phyloP scores from a whole-genome alignment of 2,888 invertebrate genomes.

The Eupelmus urozonus region DNA sequence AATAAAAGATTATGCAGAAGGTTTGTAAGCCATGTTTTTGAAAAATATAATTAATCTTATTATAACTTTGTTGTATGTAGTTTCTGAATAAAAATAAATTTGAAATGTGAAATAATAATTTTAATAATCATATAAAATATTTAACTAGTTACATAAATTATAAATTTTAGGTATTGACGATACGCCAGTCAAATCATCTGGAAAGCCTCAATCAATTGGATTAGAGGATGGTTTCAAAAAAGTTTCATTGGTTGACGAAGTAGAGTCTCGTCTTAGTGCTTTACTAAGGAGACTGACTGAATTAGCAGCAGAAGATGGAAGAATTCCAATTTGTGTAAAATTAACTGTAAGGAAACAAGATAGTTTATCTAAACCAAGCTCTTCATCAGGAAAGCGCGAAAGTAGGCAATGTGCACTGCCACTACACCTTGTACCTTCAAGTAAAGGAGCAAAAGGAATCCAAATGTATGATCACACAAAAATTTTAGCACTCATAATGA shows the following conservation, averaged over 20 bases:
- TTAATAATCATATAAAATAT: not conserved
- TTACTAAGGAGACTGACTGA: constrained; percentile 85
- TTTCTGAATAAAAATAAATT: not conserved
- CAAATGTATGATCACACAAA: constrained; percentile 80
- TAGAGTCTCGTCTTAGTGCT: constrained; percentile 85
- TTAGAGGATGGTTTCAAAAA: constrained; percentile 88
- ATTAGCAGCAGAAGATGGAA: constrained; percentile 87
- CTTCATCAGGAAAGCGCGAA: constrained; percentile 83
- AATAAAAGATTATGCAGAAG: constrained; percentile 85
- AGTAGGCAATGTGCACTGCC: constrained; percentile 83
- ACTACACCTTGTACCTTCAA: constrained; percentile 82
- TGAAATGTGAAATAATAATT: not conserved
- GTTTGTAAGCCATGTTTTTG: constrained; percentile 69
- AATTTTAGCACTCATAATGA: constrained; percentile 85
- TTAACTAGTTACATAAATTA: not conserved
- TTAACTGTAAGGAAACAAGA: constrained; percentile 87
- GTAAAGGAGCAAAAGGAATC: constrained; percentile 75
- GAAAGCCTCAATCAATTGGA: constrained; percentile 88
- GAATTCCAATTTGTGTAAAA: constrained; percentile 86
- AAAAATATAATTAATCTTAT: not conserved
- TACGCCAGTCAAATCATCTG: constrained; percentile 85
- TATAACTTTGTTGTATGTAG: not conserved
- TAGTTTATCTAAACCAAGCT: constrained; percentile 79
- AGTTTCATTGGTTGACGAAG: constrained; percentile 85
- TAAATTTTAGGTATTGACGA: constrained; percentile 80